Base-by-base conservation (phyloP, 2,888 invertebrate species). In the Drosophila monieri region DNA sequence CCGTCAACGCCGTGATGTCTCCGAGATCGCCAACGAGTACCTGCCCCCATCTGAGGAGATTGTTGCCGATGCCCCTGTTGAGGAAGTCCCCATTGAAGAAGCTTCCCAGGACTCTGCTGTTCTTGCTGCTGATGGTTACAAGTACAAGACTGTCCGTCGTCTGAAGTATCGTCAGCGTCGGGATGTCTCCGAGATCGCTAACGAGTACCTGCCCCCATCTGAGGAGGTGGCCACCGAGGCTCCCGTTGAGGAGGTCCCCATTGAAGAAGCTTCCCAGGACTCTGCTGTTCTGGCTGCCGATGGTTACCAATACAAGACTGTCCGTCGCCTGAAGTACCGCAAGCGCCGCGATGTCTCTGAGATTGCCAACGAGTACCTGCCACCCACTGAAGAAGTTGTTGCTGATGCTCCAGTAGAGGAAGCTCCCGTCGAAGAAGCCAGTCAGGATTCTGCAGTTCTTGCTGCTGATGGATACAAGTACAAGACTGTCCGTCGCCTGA, bases 271-370 rank as follows among this genome's bases (percentile, higher is more conserved):
- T n/a, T n/a, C n/a, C 5, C 73, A 79, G 37, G 73, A 74, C 0
- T 52, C 77, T 0, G 78, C 79, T 41, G 65, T 67, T 0, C 68
- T 85, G 0, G 71, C 57, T n/a, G 70, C 55, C n/a, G 77, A 81
- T 76, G 85, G 85, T 0, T 85, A 84, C 64, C 67, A 77, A 15
- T 88, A 87, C 51, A 88, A 85, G 48, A 85, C 78, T 1, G 76
- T 85, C 0, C 77, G 86, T 3, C 76, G 79, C 1, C 51, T 80
- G 4, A 85, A 80, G 25, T 84, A 76, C 21, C 73, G 88, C 6
- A 64, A 69, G 0, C 85, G 88, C 30, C 79, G 85, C 30, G 81
- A 84, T 74, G 84, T 84, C 0, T 70, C 74, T 0, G 85, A 84
- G 54, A 49, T 80, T 18, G 61, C 69, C 39, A 76, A 66, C 12